Evolutionary conservation across 2,113 vertebrate genomes (phyloP).

Genomic region (Limnothrissa miodon): DNA sequence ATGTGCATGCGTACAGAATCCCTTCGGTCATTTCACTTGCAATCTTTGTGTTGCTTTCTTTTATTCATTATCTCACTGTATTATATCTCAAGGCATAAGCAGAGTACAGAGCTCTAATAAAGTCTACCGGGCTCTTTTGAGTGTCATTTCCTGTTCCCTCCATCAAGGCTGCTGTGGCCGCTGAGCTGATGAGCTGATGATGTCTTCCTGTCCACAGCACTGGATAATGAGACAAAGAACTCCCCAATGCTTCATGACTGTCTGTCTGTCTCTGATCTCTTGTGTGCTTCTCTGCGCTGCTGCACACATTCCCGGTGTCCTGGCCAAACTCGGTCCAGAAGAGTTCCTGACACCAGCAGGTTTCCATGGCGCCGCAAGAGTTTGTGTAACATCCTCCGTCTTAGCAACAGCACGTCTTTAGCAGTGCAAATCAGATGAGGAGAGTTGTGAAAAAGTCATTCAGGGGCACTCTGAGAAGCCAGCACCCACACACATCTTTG

Average conservation of each 20-base stretch:
- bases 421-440: neutral
- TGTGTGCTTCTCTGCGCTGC: slow-evolving; percentile 41
- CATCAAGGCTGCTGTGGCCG: slow-evolving; percentile 21
- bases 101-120: slow-evolving; percentile 67
- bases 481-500: neutral
- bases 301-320: slow-evolving; percentile 72
- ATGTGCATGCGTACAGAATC: neutral
- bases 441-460: neutral
- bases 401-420: neutral
- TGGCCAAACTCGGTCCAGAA: slow-evolving; percentile 70
- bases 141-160: slow-evolving; percentile 60
- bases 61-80: neutral
- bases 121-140: slow-evolving; percentile 63
- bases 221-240: neutral
- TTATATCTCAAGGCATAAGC: slow-evolving; percentile 59
- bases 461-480: neutral
- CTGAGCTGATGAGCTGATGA: neutral
- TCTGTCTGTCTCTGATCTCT: neutral
- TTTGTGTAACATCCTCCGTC: neutral
- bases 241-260: neutral
- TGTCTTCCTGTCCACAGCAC: neutral
- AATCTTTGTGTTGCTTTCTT: neutral
- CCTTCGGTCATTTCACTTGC: too few species aligned
- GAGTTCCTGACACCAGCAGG: slow-evolving; percentile 85
- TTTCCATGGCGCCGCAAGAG: neutral